Evolutionary conservation across 2,888 invertebrate genomes (phyloP).

Genomic region (Automeris io): DNA sequence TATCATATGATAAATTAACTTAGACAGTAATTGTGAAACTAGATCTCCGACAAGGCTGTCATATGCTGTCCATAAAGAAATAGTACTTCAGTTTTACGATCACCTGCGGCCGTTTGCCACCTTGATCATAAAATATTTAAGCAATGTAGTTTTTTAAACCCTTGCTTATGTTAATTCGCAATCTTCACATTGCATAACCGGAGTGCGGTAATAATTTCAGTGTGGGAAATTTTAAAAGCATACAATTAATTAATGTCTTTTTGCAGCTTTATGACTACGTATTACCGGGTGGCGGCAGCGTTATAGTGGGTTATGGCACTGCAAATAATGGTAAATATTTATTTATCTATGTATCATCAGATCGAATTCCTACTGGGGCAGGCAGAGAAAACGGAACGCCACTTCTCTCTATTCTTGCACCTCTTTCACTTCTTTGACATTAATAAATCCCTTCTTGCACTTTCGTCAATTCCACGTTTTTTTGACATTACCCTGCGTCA

Average conservation of each 20-base stretch:
- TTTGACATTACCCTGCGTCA: too few relatives aligned
- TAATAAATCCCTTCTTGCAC: too few relatives aligned
- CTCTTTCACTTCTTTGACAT: too few relatives aligned
- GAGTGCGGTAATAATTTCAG: neutral
- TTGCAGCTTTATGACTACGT: constrained; percentile 75
- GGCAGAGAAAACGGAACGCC: too few relatives aligned
- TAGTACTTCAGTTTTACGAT: constrained; percentile 29
- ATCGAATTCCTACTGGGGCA: too few relatives aligned
- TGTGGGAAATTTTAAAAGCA: neutral
- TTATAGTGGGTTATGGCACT: constrained; percentile 83
- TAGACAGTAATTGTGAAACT: constrained; percentile 41
- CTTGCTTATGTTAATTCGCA: constrained; percentile 9
- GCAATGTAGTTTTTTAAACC: constrained; percentile 17
- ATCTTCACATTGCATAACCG: neutral
- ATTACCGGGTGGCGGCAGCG: constrained; percentile 78
- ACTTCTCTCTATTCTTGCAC: too few relatives aligned
- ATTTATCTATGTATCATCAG: too few relatives aligned
- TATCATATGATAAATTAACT: constrained; percentile 38
- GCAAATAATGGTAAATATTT: constrained; percentile 76
- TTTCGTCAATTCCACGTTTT: too few relatives aligned
- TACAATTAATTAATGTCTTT: constrained; percentile 6
- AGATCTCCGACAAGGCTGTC: constrained; percentile 36
- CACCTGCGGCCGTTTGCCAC: constrained; percentile 31
- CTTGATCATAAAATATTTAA: constrained; percentile 27
- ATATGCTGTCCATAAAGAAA: constrained; percentile 26